Evolutionary conservation across 2,113 vertebrate genomes (phyloP), one percentile per base, ranked within the genome.

Genomic region (Leucoraja erinaceus): DNA sequence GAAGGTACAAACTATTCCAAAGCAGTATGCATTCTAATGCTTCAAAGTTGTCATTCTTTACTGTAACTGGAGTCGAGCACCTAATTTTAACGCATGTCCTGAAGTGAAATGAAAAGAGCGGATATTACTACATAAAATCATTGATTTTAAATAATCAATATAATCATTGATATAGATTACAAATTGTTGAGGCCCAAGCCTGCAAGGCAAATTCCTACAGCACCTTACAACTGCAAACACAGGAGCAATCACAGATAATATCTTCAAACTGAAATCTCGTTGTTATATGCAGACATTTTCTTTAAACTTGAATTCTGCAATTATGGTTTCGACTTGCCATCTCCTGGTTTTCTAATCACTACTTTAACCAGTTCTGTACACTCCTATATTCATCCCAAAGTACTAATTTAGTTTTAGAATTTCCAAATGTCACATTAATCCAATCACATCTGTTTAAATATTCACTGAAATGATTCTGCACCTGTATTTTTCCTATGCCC

Each of bases 81-180:
- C 90, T 74, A 91, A 63, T 72, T 91, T 91, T 91, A 91, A 91
- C 0, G 83, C 59, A 91, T 91, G 90, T 54, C 66, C 90, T 91
- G 28, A 0, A 11, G 18, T 16, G 54, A 22, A 84, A 91, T 22
- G 72, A 70, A 74, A 28, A 91, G 20, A 70, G 66, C 16, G 8
- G 7, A 72, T 20, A 72, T 72, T 20, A 72, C 70, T 20, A 72
- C 70, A 72, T 72, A 5, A 72, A 72, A 72, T 72, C 20, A 56
- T 54, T 54, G 18, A 86, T 63, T 68, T 68, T 68, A 47, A 10
- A 68, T 59, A 47, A 47, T 47, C 38, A 47, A 47, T 20, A 9
- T 54, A 79, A 16, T 79, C 20, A 56, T 81, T 54, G 8, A 86
- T 63, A 63, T 31, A 6, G 56, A 63, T 59, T 16, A 4, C 14